Evolutionary conservation across 2,797 vertebrate species (phyloP).

Genomic region (Spondyliosoma cantharus): DNA sequence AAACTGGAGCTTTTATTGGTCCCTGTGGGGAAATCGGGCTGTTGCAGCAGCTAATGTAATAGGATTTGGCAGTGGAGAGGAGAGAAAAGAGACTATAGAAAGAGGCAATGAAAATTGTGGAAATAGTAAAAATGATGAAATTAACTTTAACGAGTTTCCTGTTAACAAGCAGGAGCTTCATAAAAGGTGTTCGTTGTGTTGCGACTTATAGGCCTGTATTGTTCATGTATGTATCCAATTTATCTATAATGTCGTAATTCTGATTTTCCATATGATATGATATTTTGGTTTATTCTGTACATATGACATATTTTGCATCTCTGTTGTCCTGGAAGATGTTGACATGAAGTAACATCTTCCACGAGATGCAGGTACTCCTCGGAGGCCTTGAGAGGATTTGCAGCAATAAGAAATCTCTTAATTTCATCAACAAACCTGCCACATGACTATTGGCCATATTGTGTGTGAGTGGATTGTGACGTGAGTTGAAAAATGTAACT

Average conservation of each 20-base stretch:
- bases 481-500: too few species aligned
- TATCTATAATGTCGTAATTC: background rate
- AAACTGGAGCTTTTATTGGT: conserved; percentile 14
- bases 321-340: background rate
- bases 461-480: too few species aligned
- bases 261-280: background rate
- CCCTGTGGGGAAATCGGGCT: conserved; percentile 38
- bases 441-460: background rate
- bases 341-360: too few species aligned
- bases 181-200: background rate
- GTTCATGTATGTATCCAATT: background rate
- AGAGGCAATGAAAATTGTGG: conserved; percentile 7
- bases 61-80: conserved; percentile 16
- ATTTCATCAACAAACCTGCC: background rate
- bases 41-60: conserved; percentile 28
- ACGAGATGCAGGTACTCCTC: too few species aligned
- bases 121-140: conserved; percentile 28
- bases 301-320: background rate
- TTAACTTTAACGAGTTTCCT: conserved; percentile 2
- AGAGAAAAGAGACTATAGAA: conserved; percentile 1
- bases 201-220: background rate
- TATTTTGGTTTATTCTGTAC: background rate
- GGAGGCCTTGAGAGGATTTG: background rate
- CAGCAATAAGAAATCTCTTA: background rate
- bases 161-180: conserved; percentile 2